Conservation (phyloP, 2,888 invertebrate genomes). For the Laspeyria flexula region DNA sequence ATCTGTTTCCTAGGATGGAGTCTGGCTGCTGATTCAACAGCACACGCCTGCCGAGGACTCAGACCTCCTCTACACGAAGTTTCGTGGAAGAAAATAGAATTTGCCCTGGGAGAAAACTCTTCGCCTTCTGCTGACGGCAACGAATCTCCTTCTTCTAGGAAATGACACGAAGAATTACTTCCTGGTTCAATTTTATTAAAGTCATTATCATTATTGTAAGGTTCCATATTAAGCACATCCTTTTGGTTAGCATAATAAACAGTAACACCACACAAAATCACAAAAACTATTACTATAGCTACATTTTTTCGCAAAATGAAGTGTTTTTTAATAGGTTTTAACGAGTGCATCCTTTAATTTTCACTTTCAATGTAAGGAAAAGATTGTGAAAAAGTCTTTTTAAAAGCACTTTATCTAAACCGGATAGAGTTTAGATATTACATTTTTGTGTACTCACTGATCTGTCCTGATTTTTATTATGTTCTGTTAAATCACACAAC, state of each 20-base stretch:
- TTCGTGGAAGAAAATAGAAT: conserved; percentile 89
- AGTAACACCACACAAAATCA: conserved; percentile 13
- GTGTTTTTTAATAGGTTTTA: conserved; percentile 9
- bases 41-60: conserved; percentile 87
- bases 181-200: background rate
- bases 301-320: conserved; percentile 6
- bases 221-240: background rate
- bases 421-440: conserved; percentile 7
- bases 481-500: no score
- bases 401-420: conserved; percentile 11
- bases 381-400: conserved; percentile 10
- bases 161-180: conserved; percentile 28
- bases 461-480: no score
- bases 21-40: conserved; percentile 89
- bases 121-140: conserved; percentile 45
- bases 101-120: conserved; percentile 51
- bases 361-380: background rate
- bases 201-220: conserved; percentile 2
- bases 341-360: conserved; percentile 10
- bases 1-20: conserved; percentile 86
- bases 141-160: conserved; percentile 26
- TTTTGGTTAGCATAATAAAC: conserved; percentile 11
- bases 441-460: conserved; percentile 2
- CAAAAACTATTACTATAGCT: conserved; percentile 3
- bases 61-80: conserved; percentile 86